Evolutionary conservation across 2,797 vertebrate species (phyloP), one percentile per base, ranked within the genome.

Genomic region (Sebastes goodei): DNA sequence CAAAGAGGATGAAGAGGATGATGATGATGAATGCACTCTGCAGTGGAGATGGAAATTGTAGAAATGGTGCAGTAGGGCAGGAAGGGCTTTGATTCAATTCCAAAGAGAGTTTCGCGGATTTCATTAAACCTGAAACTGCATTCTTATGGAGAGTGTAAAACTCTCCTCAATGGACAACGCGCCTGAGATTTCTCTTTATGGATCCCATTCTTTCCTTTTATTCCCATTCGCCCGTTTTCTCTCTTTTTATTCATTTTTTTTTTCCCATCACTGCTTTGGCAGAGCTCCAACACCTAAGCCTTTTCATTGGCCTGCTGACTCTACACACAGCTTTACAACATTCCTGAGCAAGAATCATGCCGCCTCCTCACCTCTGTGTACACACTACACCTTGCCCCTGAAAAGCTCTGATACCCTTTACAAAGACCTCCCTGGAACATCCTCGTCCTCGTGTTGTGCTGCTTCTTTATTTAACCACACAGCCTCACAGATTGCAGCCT

Each of bases 301-400:
- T 66, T 86, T 89, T 81, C 82, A 66, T 59, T 78, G 81, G 65
- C 76, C 84, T 86, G 78, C 84, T 91, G 86, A 89, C 86, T 90
- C 77, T 83, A 88, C 88, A 92, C 93, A 89, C 87, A 86, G 86
- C 83, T 92, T 93, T 74, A 81, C 84, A 88, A 64, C 83, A 83
- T 93, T 93, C 87, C 86, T 76, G 84, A 81, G 80, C 52, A 42
- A 30, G 76, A 86, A 59, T 62, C 62, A 2, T 68, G 81, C 65
- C 74, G 82, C 80, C 80, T 78, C 68, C 66, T 91, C 83, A 90
- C 84, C 89, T 82, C 77, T 88, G 80, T 83, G 63, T 82, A 89
- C 86, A 90, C 79, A 73, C 80, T 30, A 71, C 82, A 90, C 85
- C 83, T 89, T 74, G 55, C 30, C 75, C 68, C 73, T 80, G 61